Base-by-base conservation (phyloP, 2,888 invertebrate species). In the Eupithecia subumbrata region DNA sequence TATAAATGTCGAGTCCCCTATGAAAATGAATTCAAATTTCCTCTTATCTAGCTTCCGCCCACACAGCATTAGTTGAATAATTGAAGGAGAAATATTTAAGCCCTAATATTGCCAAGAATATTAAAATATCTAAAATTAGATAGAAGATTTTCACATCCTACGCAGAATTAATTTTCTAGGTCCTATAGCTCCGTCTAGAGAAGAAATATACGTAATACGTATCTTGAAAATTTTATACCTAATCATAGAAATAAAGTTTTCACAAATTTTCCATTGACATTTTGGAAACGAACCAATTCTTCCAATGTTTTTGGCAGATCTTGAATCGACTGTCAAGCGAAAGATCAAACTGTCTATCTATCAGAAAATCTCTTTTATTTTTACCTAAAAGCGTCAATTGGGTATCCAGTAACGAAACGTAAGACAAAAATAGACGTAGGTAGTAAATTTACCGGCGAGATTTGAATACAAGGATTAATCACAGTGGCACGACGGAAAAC, bases 381-480 rank as follows among this genome's bases (percentile, higher is more conserved):
- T 60, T 25, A 60, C 60, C 12, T 60, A 60, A 60, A 22, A 14
- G 14, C 60, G 60, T 60, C 22, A 60, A 60, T 60, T 60, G 60
- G 60, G 60, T 56, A 56, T 56, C 12, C 63, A 63, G 30, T 34
- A 34, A 64, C 64, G 34, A 18, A 64, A 64, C 34, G 64, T 64
- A 30, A n/a, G 5, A 30, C 30, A 9, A 14, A 18, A 63, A 64
- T 34, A 34, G 30, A 8, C 16, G 16, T 64, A 25, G 43, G 68
- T 43, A 43, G 43, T 40, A 40, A 67, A 60, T 60, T 56, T 69
- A 67, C 30, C 43, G 37, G 77, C 82, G 60, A 64, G 30, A 90
- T 91, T 92, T 90, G 86, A 90, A 90, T 90, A 90, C 82, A 79
- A 84, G 82, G 86, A 92, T 92, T 89, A 91, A 92, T 92, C 89